A percentile compares a stretch with the other conserved stretches of the same genome.
phyloP scores from a whole-genome alignment of 2,888 invertebrate species.

The Epistrophe eligans region DNA sequence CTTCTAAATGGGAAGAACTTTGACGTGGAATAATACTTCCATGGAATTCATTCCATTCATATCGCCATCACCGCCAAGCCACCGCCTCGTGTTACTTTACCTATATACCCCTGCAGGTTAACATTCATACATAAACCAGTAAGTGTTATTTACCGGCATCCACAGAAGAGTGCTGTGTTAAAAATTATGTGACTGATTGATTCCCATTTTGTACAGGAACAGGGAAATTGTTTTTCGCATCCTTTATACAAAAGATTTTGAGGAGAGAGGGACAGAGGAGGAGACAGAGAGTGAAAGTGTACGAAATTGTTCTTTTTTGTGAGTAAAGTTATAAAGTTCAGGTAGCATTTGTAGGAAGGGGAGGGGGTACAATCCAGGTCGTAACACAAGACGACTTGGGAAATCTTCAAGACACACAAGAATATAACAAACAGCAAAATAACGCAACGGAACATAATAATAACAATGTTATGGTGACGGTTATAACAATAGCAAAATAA shows the following conservation, averaged over 20 bases:
- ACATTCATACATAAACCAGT: not conserved
- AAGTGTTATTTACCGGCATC: not conserved
- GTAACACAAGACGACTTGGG: constrained; percentile 13
- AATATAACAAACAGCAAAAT: constrained; percentile 49
- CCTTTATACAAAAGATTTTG: constrained; percentile 15
- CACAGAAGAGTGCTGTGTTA: constrained; percentile 22
- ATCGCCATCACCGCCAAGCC: too few species aligned
- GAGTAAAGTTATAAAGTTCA: not conserved
- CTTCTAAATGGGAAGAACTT: not conserved
- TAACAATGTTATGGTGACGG: constrained; percentile 63
- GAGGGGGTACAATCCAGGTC: not conserved
- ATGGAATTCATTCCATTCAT: constrained; percentile 30
- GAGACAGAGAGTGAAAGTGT: not conserved
- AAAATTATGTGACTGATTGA: constrained; percentile 69
- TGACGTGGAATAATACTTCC: not conserved
- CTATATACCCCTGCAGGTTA: not conserved
- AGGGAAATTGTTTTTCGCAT: constrained; percentile 65
- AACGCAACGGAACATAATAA: constrained; percentile 47
- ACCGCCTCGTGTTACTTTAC: not conserved
- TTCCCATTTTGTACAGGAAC: constrained; percentile 65
- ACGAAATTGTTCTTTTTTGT: not conserved
- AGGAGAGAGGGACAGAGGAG: too few species aligned
- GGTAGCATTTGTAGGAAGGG: not conserved
- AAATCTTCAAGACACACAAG: constrained; percentile 45
- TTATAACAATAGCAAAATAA: constrained; percentile 68